Evolutionary conservation across 2,113 vertebrate species (phyloP), one percentile per base, ranked within the genome.

Genomic region (Calypte anna): DNA sequence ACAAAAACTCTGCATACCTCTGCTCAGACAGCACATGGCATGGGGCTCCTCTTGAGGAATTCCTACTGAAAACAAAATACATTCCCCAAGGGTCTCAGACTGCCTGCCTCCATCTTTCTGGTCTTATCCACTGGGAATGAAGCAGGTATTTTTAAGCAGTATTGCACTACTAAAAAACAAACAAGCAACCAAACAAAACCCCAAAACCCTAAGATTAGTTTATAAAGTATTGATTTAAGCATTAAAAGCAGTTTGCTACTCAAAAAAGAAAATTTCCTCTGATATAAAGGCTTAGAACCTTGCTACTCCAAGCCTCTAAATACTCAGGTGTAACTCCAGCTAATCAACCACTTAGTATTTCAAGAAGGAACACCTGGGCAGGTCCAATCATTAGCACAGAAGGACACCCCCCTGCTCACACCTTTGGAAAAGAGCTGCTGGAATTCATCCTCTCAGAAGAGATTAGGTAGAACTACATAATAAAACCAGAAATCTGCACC

Each of bases 271-370:
- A 55, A 59, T 11, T 23, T 20, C 30, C 30, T 46, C 2, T 1
- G 11, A 31, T 5, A 31, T 0, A 67, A 51, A 38, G 0, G 0
- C 5, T 84, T 10, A 33, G 21, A 5, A 2, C 10, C 10, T 28
- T 12, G 3, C 3, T 12, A 12, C 6, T 33, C 23, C 31, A 38
- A 59, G 14, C 4, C 16, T 13, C 22, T 50, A 27, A 46, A 74
- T 21, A 5, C 16, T 33, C 51, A 38, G 7, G 18, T 44, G 6
- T 15, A 33, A 61, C 3, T 12, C 23, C 7, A 76, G 8, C 38
- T 15, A 64, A 79, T 19, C 31, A 73, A 10, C 4, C 23, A 30
- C 14, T 23, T 27, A 8, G 2, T 10, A 21, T 2, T 2, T 51
- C 11, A 24, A 25, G 9, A 8, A 4, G 2, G 3, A 58, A 53